phyloP scores from a whole-genome alignment of 2,113 vertebrate species.

The Zosterops lateralis region DNA sequence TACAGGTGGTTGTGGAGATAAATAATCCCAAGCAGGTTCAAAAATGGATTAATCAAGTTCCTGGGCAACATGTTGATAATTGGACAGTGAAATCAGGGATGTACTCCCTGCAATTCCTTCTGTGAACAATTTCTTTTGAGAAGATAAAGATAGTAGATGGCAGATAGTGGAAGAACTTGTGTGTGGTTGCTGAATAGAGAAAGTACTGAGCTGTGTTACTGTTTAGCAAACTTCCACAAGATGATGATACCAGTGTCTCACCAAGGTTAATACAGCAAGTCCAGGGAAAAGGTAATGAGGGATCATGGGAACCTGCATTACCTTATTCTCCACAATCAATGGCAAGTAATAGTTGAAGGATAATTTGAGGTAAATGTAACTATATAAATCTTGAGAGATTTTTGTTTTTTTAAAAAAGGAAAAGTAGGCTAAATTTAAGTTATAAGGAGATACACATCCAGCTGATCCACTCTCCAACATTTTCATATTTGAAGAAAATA shows the following conservation, averaged over 20 bases:
- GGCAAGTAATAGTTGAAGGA: neutral
- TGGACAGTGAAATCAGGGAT: neutral
- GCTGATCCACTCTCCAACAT: neutral
- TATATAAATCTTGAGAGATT: neutral
- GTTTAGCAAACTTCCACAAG: neutral
- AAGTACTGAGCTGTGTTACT: neutral
- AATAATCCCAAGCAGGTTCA: neutral
- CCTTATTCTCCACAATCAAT: neutral
- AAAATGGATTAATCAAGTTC: neutral
- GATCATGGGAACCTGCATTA: neutral
- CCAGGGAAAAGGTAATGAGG: neutral
- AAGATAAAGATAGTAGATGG: neutral
- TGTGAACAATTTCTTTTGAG: neutral
- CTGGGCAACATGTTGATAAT: neutral
- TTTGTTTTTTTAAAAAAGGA: neutral
- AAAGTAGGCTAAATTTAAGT: neutral
- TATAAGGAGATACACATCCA: neutral
- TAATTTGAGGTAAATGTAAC: neutral
- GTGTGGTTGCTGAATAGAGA: neutral
- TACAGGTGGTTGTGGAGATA: neutral
- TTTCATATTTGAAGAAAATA: neutral
- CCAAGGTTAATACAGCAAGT: neutral
- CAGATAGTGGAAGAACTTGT: neutral
- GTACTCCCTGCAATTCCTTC: neutral
- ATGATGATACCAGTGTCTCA: neutral